Base-by-base conservation (phyloP, 2,888 invertebrate genomes). In the Pecten maximus region DNA sequence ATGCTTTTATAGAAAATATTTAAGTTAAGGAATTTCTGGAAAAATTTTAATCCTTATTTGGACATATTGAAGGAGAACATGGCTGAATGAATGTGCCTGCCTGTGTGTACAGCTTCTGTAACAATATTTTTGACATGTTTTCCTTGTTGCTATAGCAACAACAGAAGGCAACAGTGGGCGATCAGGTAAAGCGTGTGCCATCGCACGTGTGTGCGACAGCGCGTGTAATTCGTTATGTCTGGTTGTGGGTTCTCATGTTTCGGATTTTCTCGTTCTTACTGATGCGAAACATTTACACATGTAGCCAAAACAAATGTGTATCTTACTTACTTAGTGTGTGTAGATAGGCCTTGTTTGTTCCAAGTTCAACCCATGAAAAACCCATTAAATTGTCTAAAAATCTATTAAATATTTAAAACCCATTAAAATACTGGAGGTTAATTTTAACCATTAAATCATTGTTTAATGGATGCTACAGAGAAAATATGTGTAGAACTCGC, bases 101-200 rank as follows among this genome's bases (percentile, higher is more conserved):
- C 40, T 39, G 40, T 88, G 88, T 88, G 60, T 40, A n/a, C 6
- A 50, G 88, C 40, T 50, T 88, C 23, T n/a, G 39, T 48, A 48
- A 48, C 40, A 4, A 88, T 40, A 35, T 48, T 88, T 40, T 88
- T 40, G 40, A 39, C 48, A 44, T 48, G 39, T 88, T 88, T 88
- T 88, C 88, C 86, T 90, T 48, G 90, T 88, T 90, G 90, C 90
- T 90, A 90, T 90, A 91, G 91, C 90, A 91, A 91, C 89, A 40
- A 88, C 89, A 90, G 54, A 91, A 91, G 87, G 91, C 91, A 23
- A 91, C 91, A 88, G 91, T 91, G 8, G 91, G 91, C 87, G 91
- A 91, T 88, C 91, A 91, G 91, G 91, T 91, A 91, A 89, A 60
- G 88, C 54, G 74, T 74, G 28, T 74, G 74, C 74, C 74, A 35